Evolutionary conservation across 37 sponge, comb jelly and placozoan species (phyloP).

Genomic region (Crambe crambe): DNA sequence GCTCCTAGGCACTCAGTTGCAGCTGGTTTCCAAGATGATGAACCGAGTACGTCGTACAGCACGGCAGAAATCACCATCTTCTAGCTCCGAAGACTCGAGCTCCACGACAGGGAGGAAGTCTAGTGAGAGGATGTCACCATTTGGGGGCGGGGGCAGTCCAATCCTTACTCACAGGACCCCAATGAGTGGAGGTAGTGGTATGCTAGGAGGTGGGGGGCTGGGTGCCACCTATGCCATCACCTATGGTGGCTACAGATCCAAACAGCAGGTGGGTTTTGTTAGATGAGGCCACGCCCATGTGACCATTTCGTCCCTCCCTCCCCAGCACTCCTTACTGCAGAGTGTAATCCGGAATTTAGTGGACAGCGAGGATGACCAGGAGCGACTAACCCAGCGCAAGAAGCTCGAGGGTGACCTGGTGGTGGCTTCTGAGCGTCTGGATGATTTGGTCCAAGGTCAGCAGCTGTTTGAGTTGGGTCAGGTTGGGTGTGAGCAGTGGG

Average conservation of each 20-base stretch:
- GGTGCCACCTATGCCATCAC: neutral
- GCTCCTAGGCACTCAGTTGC: neutral
- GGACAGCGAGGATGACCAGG: conserved; percentile 64
- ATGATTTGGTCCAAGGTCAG: conserved; percentile 52
- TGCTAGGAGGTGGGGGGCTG: neutral
- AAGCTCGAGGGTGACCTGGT: conserved; percentile 53
- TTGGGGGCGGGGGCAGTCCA: neutral
- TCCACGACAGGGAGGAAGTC: neutral
- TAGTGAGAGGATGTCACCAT: neutral
- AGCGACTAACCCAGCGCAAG: conserved; percentile 44
- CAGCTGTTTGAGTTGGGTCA: neutral
- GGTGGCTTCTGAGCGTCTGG: conserved; percentile 48
- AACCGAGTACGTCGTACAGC: conserved; percentile 7
- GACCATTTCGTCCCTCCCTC: too few relatives aligned
- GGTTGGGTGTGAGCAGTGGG: too few relatives aligned
- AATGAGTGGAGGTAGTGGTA: neutral
- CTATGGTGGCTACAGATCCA: conserved; percentile 1
- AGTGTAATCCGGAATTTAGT: conserved; percentile 62
- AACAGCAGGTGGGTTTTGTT: neutral
- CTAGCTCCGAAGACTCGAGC: neutral
- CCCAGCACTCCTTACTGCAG: conserved; percentile 49
- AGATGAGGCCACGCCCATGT: too few relatives aligned
- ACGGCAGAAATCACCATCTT: conserved; percentile 9
- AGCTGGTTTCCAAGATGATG: conserved; percentile 13
- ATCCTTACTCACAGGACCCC: neutral